Base-by-base conservation (phyloP, 2,888 invertebrate genomes). In the Temnothorax ravouxi region DNA sequence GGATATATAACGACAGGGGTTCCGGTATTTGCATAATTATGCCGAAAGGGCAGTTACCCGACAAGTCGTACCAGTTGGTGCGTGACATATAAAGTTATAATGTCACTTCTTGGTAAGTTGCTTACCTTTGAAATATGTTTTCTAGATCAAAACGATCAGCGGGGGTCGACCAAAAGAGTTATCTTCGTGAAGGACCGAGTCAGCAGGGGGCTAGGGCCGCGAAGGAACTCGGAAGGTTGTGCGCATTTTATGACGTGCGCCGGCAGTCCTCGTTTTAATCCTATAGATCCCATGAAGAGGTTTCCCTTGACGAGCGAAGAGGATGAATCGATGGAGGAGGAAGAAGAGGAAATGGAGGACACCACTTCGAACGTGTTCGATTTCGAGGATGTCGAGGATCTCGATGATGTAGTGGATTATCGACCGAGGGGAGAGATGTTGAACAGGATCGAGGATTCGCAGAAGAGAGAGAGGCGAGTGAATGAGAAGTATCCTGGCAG, bases 191-290 rank as follows among this genome's bases (percentile, higher is more conserved):
- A 92, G 41, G 92, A 93, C 18, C 47, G 88, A 67, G 72, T 90
- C 8, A 79, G 86, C 69, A 77, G 87, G 8, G 87, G 85, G 3
- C 44, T 71, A 1, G 92, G 92, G 38, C 93, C 93, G 0, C 89
- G 94, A 56, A 91, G 94, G n/a, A 94, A 94, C 72, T 94, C 94
- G 25, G 94, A 94, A 0, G 94, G 94, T 34, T 94, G 94, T 38
- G 94, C 93, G 3, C 93, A 94, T 77, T 95, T 94, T 79, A 93
- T 94, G 92, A 94, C 93, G 25, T 95, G 94, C 89, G 85, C 92
- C 34, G 93, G 93, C 25, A 95, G 93, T 86, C 93, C 94, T n/a
- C 91, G 93, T 72, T 94, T 94, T 8, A 90, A 90, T 62, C 83
- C 86, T 15, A 76, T 79, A 3, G 9, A 62, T 41, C 79, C 69